Evolutionary conservation across 2,797 vertebrate species (phyloP).

Genomic region (Spatula clypeata): DNA sequence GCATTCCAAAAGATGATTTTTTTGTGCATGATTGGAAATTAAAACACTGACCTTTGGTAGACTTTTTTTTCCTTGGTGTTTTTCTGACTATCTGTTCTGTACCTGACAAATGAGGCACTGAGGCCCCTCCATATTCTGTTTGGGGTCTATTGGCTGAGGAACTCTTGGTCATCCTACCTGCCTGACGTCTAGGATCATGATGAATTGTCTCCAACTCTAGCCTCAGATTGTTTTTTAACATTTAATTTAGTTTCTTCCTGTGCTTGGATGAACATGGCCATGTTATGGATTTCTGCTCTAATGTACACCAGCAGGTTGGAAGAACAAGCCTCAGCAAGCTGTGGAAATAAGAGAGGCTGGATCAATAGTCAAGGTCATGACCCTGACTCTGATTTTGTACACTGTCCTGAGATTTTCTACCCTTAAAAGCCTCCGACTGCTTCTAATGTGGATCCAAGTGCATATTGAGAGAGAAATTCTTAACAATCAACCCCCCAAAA

Average conservation of each 20-base stretch:
- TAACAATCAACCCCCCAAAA: conserved; percentile 36
- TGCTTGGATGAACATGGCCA: conserved; percentile 98
- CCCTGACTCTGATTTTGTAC: conserved; percentile 86
- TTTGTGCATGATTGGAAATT: conserved; percentile 67
- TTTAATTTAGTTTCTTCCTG: conserved; percentile 99
- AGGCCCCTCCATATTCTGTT: conserved; percentile 85
- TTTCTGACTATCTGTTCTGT: conserved; percentile 85
- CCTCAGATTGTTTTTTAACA: conserved; percentile 99
- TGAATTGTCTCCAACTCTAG: conserved; percentile 96
- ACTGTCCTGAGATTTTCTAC: conserved; percentile 86
- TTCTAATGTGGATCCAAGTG: conserved; percentile 79
- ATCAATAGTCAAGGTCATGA: conserved; percentile 98
- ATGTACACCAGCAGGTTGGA: conserved; percentile 97
- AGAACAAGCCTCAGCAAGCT: conserved; percentile 91
- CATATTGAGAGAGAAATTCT: conserved; percentile 68
- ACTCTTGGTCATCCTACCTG: conserved; percentile 89
- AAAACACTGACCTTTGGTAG: conserved; percentile 88
- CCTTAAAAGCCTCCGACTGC: conserved; percentile 81
- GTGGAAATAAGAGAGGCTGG: conserved; percentile 96
- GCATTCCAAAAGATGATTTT: conserved; percentile 78
- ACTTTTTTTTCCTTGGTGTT: conserved; percentile 78
- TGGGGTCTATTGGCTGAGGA: conserved; percentile 87
- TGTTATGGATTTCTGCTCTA: conserved; percentile 99
- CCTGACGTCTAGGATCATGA: conserved; percentile 94
- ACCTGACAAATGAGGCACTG: conserved; percentile 87